Percentiles rank a stretch among this genome's conserved stretches.
Evolutionary conservation across 2,113 vertebrate genomes (phyloP).

Genomic region (Bungarus multicinctus): DNA sequence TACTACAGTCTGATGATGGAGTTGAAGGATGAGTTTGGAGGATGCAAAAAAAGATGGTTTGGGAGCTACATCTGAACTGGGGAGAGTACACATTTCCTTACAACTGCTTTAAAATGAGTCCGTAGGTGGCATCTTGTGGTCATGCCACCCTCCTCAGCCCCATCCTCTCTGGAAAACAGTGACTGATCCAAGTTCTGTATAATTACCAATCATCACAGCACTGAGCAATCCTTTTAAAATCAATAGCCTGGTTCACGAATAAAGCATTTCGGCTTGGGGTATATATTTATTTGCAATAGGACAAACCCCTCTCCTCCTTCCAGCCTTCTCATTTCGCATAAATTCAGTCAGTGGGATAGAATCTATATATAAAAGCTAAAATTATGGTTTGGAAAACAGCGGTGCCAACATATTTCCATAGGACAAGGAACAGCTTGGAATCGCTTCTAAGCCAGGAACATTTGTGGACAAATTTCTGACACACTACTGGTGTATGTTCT

Average conservation of each 20-base stretch:
- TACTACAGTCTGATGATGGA: not conserved
- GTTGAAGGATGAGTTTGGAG: not conserved
- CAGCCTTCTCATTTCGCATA: constrained; percentile 45
- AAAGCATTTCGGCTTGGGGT: not conserved
- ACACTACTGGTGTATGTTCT: not conserved
- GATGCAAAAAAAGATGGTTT: not conserved
- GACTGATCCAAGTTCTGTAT: too few relatives aligned
- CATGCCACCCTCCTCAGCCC: not conserved
- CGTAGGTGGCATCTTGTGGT: not conserved
- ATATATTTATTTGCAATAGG: constrained; percentile 6
- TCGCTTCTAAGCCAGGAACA: constrained; percentile 31
- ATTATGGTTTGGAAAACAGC: constrained; percentile 60
- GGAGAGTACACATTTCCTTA: not conserved
- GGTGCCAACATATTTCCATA: constrained; percentile 58
- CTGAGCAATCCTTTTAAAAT: not conserved
- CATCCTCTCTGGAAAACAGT: not conserved
- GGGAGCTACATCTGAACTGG: not conserved
- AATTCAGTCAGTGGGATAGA: constrained; percentile 46
- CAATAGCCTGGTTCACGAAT: not conserved
- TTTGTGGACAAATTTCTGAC: constrained; percentile 38
- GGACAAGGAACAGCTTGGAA: constrained; percentile 47
- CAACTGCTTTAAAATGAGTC: not conserved
- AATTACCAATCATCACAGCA: not conserved
- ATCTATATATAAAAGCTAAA: constrained; percentile 50
- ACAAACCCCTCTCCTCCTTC: not conserved